A percentile compares a stretch with the other conserved stretches of the same genome.
These are phyloP conservation scores for Coranthus polyacanthus DNA, from an alignment of 2,797 vertebrate genomes.

Conservation along the genomic window DNA sequence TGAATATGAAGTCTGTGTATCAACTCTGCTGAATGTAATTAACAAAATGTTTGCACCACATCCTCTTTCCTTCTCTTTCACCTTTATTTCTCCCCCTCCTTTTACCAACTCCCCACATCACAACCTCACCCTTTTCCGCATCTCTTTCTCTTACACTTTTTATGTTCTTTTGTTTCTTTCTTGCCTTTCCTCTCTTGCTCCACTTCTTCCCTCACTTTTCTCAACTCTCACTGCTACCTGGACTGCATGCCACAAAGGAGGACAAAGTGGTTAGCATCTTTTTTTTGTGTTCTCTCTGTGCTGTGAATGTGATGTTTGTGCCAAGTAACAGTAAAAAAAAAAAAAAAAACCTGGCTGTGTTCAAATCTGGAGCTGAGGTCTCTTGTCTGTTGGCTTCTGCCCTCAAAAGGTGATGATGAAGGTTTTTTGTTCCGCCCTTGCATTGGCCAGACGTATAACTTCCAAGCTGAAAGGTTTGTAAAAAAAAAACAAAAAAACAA, in stretches of 20 bases:
- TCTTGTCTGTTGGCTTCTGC: conserved; percentile 42
- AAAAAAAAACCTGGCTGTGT: conserved; percentile 49
- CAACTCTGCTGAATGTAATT: conserved; percentile 66
- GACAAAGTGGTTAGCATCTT: conserved; percentile 99
- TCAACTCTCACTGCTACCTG: conserved; percentile 90
- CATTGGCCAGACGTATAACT: conserved; percentile 11
- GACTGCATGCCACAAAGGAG: conserved; percentile 98
- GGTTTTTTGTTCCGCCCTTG: conserved; percentile 13
- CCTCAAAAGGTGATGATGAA: conserved; percentile 25
- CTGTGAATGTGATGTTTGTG: conserved; percentile 67
- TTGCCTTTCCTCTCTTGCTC: conserved; percentile 30
- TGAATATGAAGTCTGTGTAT: conserved; percentile 61
- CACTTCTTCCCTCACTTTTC: conserved; percentile 61
- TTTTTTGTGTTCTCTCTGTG: conserved; percentile 74
- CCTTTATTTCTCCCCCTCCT: conserved; percentile 20
- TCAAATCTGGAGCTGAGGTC: conserved; percentile 53
- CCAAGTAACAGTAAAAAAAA: conserved; percentile 27
- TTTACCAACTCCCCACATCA: conserved; percentile 29
- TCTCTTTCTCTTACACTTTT: conserved; percentile 17
- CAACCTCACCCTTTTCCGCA: conserved; percentile 35
- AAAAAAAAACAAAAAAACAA: conserved; percentile 10
- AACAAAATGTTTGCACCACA: conserved; percentile 74
- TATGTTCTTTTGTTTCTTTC: conserved; percentile 29
- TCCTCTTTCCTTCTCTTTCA: conserved; percentile 43
- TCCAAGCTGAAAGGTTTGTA: conserved; percentile 4